Evolutionary conservation across 2,113 vertebrate species (phyloP).

Genomic region (Coregonus clupeaformis): DNA sequence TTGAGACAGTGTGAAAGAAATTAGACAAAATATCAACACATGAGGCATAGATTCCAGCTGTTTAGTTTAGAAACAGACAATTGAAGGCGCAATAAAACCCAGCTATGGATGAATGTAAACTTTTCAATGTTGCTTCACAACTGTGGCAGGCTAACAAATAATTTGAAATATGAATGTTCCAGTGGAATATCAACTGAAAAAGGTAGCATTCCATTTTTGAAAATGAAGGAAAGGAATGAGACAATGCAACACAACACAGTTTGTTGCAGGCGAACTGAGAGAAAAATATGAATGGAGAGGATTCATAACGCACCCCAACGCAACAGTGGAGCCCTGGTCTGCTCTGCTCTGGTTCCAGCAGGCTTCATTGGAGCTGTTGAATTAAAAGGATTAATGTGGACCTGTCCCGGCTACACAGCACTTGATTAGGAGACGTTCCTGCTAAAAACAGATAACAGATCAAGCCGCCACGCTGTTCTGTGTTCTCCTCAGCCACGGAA

Average conservation of each 20-base stretch:
- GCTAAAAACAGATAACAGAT: conserved; percentile 24
- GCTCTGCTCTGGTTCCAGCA: not conserved
- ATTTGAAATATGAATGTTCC: not conserved
- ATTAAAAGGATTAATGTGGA: conserved; percentile 22
- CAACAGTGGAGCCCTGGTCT: not conserved
- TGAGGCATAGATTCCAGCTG: conserved; percentile 33
- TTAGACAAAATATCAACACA: conserved; percentile 54
- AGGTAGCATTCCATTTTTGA: not conserved
- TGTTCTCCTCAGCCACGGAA: conserved; percentile 5
- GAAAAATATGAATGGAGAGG: not conserved
- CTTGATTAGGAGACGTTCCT: conserved; percentile 20
- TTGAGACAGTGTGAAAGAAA: conserved; percentile 44
- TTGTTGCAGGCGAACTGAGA: conserved; percentile 6
- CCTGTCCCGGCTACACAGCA: conserved; percentile 23
- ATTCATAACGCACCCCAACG: not conserved
- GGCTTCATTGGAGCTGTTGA: conserved; percentile 18
- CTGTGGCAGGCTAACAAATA: conserved; percentile 5
- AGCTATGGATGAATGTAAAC: conserved; percentile 16
- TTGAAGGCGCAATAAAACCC: not conserved
- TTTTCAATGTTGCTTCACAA: conserved; percentile 6
- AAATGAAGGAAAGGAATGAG: not conserved
- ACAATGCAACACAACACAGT: conserved; percentile 10
- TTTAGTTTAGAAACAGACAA: conserved; percentile 27
- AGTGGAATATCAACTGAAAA: not conserved
- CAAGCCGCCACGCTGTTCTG: not conserved